phyloP scores from a whole-genome alignment of 2,797 vertebrate genomes.

The Enteromius treurensis region DNA sequence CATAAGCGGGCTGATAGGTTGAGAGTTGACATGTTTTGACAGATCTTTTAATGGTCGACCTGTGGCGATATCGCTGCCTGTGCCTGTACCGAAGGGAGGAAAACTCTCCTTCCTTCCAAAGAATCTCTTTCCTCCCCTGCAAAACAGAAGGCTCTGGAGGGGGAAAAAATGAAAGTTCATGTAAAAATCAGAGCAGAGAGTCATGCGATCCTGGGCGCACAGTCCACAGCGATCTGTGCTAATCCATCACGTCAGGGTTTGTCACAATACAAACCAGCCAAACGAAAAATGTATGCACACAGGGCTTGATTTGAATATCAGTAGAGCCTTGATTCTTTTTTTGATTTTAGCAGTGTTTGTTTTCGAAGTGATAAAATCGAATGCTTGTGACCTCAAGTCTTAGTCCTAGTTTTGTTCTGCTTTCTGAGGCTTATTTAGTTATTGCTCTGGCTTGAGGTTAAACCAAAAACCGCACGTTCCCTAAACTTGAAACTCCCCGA shows the following conservation, averaged over 20 bases:
- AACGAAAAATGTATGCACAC: not conserved
- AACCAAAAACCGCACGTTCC: constrained; percentile 7
- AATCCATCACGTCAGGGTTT: not conserved
- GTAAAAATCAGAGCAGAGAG: constrained; percentile 24
- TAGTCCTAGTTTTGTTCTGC: not conserved
- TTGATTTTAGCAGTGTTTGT: not conserved
- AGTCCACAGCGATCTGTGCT: not conserved
- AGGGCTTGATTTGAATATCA: not conserved
- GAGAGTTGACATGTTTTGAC: constrained; percentile 51
- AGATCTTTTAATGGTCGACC: constrained; percentile 38
- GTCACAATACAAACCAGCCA: not conserved
- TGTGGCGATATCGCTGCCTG: constrained; percentile 36
- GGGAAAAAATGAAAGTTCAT: not conserved
- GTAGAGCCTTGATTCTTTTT: not conserved
- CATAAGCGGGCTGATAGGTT: constrained; percentile 21
- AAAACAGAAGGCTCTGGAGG: not conserved
- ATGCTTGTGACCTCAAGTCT: not conserved
- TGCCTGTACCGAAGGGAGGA: constrained; percentile 14
- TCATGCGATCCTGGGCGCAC: constrained; percentile 4
- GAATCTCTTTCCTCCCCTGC: constrained; percentile 7
- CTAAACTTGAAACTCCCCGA: not conserved
- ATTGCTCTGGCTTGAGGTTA: not conserved
- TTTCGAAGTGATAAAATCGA: not conserved
- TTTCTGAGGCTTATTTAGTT: not conserved
- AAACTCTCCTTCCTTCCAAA: constrained; percentile 19